Base-by-base conservation (phyloP, 2,888 invertebrate species). In the Cryptophagus acutangulus region DNA sequence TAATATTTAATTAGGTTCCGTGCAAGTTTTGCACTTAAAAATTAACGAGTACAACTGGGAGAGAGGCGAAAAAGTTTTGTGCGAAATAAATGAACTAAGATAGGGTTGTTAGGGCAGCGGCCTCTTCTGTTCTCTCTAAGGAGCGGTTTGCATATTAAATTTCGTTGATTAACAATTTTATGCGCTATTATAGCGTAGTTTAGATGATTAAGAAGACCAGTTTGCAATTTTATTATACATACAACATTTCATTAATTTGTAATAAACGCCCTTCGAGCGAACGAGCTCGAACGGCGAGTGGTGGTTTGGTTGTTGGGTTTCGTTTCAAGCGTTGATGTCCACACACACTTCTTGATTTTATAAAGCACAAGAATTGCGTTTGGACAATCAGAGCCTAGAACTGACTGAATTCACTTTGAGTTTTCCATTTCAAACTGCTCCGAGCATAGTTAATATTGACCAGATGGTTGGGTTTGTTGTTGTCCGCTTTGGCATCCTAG, bases 321-420 rank as follows among this genome's bases (percentile, higher is more conserved):
- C 57, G 67, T 71, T 62, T 57, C 71, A 66, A 71, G 71, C 76
- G 74, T 72, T 76, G 78, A 78, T 76, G 77, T 76, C 77, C 77
- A 71, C 62, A 73, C 77, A 75, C 77, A 77, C 73, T 73, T 74
- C 77, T 78, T 75, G 77, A 67, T 65, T 55, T 45, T 50, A 63
- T 63, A 59, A 55, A 53, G 59, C 13, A 74, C 78, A 78, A 78
- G 78, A 78, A 78, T 77, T 78, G 78, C 77, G 78, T 78, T 77
- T 77, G 77, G 78, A 78, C 78, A 78, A 78, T 78, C 79, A 79
- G 69, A 71, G 78, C 74, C 71, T 71, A 68, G 66, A 69, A 73
- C 67, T 69, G 46, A 38, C 43, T 41, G 25, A 38, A 26, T 28
- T 29, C 29, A 24, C 13, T 15, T 31, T 3, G n/a, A 15, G 13